Evolutionary conservation across 2,797 vertebrate species (phyloP).

Genomic region (Ispidina lecontei): DNA sequence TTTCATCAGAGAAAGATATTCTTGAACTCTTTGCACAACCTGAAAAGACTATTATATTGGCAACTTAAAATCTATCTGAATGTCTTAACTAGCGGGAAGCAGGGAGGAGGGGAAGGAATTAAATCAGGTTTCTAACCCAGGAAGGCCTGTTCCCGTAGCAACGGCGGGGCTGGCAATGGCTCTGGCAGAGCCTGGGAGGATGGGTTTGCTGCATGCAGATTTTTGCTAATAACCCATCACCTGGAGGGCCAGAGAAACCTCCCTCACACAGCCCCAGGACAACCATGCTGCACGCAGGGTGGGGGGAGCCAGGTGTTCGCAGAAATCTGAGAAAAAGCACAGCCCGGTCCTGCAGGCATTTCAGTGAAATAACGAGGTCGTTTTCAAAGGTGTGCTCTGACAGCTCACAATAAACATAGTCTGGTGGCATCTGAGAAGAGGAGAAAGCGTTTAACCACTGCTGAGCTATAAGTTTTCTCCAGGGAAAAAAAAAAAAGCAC

Average conservation of each 20-base stretch:
- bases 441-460: background rate
- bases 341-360: rapidly evolving
- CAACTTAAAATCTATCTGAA: background rate
- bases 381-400: background rate
- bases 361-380: rapidly evolving
- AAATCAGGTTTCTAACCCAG: background rate
- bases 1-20: background rate
- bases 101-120: background rate
- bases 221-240: background rate
- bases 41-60: background rate
- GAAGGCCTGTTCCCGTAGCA: conserved; percentile 34
- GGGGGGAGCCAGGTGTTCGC: rapidly evolving
- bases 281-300: rapidly evolving
- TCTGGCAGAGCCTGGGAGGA: background rate
- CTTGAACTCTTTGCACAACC: background rate
- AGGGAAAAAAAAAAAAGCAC: background rate
- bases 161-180: background rate
- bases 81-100: background rate
- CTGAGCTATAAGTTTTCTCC: background rate
- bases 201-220: background rate
- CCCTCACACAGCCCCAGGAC: rapidly evolving
- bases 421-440: background rate
- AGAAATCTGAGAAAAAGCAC: background rate
- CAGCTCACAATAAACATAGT: background rate
- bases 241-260: background rate